phyloP scores from a whole-genome alignment of 1,140 invertebrate species.

The Tetramorium alpestre region DNA sequence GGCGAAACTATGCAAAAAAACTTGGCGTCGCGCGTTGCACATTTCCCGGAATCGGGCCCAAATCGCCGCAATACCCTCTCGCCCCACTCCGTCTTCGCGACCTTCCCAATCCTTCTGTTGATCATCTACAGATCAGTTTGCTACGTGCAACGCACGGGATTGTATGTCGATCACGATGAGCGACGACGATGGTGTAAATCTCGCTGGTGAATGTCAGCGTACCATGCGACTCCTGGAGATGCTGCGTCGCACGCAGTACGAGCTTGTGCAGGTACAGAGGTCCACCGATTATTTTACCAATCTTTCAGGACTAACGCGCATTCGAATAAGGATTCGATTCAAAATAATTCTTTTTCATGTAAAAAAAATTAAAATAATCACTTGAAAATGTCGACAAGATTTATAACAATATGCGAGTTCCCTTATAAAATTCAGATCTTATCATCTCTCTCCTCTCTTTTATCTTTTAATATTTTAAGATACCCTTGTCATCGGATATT shows the following conservation, averaged over 20 bases:
- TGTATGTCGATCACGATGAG: not conserved
- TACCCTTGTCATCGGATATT: too few relatives aligned
- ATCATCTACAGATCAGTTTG: not conserved
- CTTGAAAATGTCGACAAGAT: not conserved
- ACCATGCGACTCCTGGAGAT: constrained; percentile 80
- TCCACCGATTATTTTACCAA: not conserved
- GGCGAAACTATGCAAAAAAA: not conserved
- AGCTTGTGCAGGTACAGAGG: constrained; percentile 84
- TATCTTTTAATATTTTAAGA: too few relatives aligned
- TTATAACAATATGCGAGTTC: too few relatives aligned
- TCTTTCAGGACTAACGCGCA: not conserved
- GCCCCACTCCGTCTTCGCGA: not conserved
- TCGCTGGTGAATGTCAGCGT: constrained; percentile 59
- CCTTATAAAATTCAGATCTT: too few relatives aligned
- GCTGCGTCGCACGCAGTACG: constrained; percentile 78
- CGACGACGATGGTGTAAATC: not conserved
- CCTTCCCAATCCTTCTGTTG: too few relatives aligned
- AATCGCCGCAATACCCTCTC: not conserved
- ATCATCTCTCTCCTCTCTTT: too few relatives aligned
- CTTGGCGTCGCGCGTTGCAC: not conserved
- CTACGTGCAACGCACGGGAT: not conserved
- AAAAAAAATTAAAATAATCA: not conserved
- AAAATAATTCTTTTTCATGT: not conserved
- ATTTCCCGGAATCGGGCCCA: not conserved
- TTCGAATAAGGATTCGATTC: too few relatives aligned